These are phyloP conservation scores for Rotaria sp. DNA, from an alignment of 2,888 invertebrate genomes.

Conservation along the genomic window DNA sequence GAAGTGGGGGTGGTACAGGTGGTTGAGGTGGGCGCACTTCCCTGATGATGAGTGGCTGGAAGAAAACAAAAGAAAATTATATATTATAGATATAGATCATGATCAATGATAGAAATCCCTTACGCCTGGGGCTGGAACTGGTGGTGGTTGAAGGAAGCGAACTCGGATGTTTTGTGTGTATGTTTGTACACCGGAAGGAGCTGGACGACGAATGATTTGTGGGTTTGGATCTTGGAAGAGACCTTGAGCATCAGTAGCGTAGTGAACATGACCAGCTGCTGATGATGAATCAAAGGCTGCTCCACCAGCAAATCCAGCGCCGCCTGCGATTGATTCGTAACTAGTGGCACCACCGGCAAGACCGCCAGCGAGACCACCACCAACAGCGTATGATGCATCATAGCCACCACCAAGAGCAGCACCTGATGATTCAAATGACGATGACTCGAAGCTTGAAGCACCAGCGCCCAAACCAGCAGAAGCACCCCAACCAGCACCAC, in stretches of 20 bases:
- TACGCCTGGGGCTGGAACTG: conserved; percentile 8
- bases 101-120: neutral
- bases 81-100: neutral
- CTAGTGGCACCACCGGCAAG: too few species aligned
- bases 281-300: neutral
- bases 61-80: neutral
- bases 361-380: neutral
- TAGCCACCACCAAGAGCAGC: neutral
- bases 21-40: conserved; percentile 23
- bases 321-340: too few species aligned
- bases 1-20: conserved; percentile 22
- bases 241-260: conserved; percentile 18
- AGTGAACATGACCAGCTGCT: neutral
- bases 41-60: conserved; percentile 15
- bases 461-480: neutral
- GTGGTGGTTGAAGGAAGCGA: conserved; percentile 25
- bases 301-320: neutral
- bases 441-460: neutral
- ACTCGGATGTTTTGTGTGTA: neutral
- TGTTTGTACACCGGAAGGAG: neutral
- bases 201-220: neutral
- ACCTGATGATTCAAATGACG: neutral
- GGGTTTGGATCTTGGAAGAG: conserved; percentile 4
- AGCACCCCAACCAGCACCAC: neutral
- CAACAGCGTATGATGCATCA: neutral